phyloP scores from a whole-genome alignment of 2,888 invertebrate genomes.

The Tenodera sinensis region DNA sequence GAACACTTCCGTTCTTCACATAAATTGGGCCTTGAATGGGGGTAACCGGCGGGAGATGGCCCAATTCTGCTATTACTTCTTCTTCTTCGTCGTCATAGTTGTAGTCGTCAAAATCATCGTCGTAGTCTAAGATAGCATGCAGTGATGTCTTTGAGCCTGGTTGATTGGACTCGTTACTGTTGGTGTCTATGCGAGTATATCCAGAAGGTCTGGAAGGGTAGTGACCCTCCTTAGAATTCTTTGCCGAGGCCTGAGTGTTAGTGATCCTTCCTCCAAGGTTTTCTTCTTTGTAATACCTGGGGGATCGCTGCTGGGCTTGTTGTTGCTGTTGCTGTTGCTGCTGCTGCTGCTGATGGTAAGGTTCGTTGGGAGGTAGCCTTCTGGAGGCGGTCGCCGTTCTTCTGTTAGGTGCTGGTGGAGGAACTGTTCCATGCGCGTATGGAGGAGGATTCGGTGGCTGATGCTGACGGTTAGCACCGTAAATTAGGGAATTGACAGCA shows the following conservation, averaged over 20 bases:
- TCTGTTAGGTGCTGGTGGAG: conserved; percentile 32
- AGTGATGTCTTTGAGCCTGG: conserved; percentile 56
- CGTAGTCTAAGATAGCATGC: conserved; percentile 71
- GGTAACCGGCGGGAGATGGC: conserved; percentile 59
- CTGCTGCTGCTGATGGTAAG: conserved; percentile 21
- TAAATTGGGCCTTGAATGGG: conserved; percentile 87
- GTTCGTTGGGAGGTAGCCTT: conserved; percentile 16
- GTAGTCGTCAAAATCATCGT: conserved; percentile 62
- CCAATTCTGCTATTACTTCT: conserved; percentile 23
- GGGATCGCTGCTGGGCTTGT: conserved; percentile 21
- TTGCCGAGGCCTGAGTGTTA: neutral
- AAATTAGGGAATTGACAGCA: conserved; percentile 28
- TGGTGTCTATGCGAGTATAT: conserved; percentile 43
- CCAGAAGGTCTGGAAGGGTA: conserved; percentile 31
- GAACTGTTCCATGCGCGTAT: conserved; percentile 31
- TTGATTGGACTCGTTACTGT: conserved; percentile 37
- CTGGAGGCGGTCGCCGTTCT: conserved; percentile 15
- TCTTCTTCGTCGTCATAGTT: conserved; percentile 48
- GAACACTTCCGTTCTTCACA: conserved; percentile 74
- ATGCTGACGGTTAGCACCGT: conserved; percentile 18
- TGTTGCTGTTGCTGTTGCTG: conserved; percentile 22
- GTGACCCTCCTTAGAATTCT: conserved; percentile 5
- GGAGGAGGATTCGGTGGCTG: conserved; percentile 25
- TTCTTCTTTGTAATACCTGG: conserved; percentile 16
- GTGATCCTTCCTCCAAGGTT: conserved; percentile 1